Conservation (phyloP, 2,888 invertebrate genomes). For the Dendrolimus pini region DNA sequence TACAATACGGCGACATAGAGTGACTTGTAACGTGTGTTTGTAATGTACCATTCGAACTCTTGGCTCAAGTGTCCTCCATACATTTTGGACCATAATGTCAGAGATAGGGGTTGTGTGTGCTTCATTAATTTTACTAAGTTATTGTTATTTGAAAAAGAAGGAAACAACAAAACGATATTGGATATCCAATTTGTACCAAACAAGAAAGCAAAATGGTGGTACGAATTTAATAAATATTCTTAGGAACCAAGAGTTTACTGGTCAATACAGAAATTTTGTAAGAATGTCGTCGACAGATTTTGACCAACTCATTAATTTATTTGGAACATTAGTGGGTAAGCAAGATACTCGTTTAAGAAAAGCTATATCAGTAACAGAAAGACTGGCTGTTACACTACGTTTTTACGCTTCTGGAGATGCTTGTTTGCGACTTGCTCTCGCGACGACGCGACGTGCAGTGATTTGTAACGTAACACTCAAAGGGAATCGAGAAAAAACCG, state of each 20-base stretch:
- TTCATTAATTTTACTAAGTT: conserved; percentile 4
- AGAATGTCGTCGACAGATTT: conserved; percentile 6
- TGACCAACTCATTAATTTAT: conserved; percentile 3
- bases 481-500: no score
- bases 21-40: conserved; percentile 4
- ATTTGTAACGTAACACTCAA: no score
- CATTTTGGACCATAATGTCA: conserved; percentile 4
- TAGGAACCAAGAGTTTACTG: conserved; percentile 5
- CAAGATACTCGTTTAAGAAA: no score
- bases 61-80: conserved; percentile 2
- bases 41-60: conserved; percentile 2
- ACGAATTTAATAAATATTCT: conserved; percentile 2
- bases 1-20: conserved; percentile 3
- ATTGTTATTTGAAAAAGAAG: conserved; percentile 1
- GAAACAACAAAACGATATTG: conserved; percentile 1
- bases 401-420: no score
- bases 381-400: no score
- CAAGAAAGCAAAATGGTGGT: neutral
- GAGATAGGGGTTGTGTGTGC: conserved; percentile 3
- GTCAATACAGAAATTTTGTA: conserved; percentile 5
- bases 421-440: no score
- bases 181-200: conserved; percentile 3
- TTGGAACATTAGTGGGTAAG: neutral
- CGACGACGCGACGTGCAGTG: no score
- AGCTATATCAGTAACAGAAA: no score